phyloP scores from a whole-genome alignment of 1,140 invertebrate genomes.

The Lerema accius region DNA sequence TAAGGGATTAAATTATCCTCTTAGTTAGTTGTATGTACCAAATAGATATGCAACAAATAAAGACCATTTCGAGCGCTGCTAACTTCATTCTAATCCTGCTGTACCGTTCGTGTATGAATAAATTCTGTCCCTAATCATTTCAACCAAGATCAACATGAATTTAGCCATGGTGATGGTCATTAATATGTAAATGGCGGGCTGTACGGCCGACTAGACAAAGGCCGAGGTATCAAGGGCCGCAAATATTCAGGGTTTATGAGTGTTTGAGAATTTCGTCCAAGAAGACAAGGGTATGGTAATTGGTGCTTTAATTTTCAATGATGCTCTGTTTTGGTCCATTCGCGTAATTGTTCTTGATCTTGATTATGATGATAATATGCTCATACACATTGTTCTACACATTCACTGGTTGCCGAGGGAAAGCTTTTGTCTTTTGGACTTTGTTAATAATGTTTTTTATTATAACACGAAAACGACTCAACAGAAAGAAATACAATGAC shows the following conservation, averaged over 20 bases:
- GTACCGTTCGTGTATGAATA: conserved; percentile 17
- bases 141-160: conserved; percentile 24
- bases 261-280: conserved; percentile 4
- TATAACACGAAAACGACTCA: too few species aligned
- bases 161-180: conserved; percentile 15
- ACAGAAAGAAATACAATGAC: too few species aligned
- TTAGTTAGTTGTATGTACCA: too few species aligned
- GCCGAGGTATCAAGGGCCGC: conserved; percentile 10
- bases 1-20: too few species aligned
- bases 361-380: not conserved
- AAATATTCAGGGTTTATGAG: conserved; percentile 23
- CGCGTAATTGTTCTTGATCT: not conserved
- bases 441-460: too few species aligned
- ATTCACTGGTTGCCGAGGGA: too few species aligned
- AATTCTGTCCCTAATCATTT: conserved; percentile 14
- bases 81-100: not conserved
- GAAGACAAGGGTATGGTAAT: conserved; percentile 5
- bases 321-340: conserved; percentile 1
- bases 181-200: conserved; percentile 20
- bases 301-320: not conserved
- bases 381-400: too few species aligned
- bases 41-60: too few species aligned
- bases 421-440: too few species aligned
- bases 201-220: conserved; percentile 27
- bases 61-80: not conserved